Conservation (phyloP, 2,113 vertebrate species). For the Hymenochirus boettgeri region DNA sequence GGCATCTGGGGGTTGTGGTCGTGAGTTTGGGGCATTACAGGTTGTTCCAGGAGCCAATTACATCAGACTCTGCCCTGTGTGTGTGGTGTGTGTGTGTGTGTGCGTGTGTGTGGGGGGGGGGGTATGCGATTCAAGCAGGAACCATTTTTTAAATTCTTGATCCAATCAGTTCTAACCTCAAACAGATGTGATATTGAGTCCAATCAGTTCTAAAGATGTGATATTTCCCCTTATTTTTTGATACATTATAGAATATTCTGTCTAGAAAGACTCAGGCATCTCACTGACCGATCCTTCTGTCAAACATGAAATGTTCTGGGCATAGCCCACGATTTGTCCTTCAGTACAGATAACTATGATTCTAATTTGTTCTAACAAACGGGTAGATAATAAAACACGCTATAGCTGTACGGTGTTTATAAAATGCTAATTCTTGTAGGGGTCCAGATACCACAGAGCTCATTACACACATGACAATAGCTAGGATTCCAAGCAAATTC, state of each 20-base stretch:
- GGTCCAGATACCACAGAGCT: not conserved
- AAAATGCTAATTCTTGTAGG: not conserved
- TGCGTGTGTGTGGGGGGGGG: no score
- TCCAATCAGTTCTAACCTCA: no score
- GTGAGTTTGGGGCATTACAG: no score
- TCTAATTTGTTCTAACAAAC: slow-evolving; percentile 35
- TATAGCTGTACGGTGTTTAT: slow-evolving; percentile 5
- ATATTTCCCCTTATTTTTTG: slow-evolving; percentile 48
- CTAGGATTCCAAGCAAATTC: no score
- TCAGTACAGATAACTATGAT: slow-evolving; percentile 29
- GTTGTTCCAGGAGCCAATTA: no score
- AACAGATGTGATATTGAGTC: no score
- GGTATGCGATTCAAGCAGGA: no score
- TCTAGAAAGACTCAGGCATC: slow-evolving; percentile 39
- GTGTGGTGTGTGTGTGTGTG: no score
- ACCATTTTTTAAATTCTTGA: no score
- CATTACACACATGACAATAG: not conserved
- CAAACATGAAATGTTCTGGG: slow-evolving; percentile 33
- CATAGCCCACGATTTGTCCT: slow-evolving; percentile 43
- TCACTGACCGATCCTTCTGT: slow-evolving; percentile 42
- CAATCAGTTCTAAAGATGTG: slow-evolving; percentile 36
- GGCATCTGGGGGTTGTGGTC: no score
- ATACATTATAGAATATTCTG: slow-evolving; percentile 29
- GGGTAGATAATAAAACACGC: slow-evolving; percentile 11
- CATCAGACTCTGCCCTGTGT: no score